Evolutionary conservation across 2,797 vertebrate species (phyloP).

Genomic region (Chrosomus eos): DNA sequence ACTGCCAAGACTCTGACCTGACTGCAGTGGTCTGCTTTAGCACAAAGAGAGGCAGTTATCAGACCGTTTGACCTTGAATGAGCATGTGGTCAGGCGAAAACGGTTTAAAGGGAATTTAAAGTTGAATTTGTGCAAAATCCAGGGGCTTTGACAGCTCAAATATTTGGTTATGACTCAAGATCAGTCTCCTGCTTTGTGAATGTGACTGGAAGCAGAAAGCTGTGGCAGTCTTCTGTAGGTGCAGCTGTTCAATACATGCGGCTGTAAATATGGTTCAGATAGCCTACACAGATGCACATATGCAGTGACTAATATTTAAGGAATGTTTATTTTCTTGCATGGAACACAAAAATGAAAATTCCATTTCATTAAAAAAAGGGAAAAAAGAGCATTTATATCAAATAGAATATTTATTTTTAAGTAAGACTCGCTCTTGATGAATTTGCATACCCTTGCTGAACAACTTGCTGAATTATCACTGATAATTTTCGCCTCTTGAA

Average conservation of each 20-base stretch:
- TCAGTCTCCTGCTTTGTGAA: conserved; percentile 21
- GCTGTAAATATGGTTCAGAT: not conserved
- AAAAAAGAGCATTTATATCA: not conserved
- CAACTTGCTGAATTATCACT: not conserved
- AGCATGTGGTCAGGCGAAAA: conserved; percentile 9
- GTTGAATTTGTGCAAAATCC: conserved; percentile 3
- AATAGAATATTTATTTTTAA: not conserved
- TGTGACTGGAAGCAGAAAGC: conserved; percentile 20
- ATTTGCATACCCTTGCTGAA: not conserved
- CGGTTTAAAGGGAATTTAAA: conserved; percentile 16
- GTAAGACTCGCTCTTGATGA: not conserved
- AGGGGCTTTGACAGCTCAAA: conserved; percentile 1
- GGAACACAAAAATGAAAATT: no score
- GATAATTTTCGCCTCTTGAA: not conserved
- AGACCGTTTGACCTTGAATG: conserved; percentile 36
- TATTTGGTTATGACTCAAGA: not conserved
- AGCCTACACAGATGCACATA: not conserved
- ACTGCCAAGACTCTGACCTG: not conserved
- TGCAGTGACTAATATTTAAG: not conserved
- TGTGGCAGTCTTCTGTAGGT: not conserved
- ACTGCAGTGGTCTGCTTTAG: conserved; percentile 3
- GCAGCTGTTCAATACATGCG: not conserved
- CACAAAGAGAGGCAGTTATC: not conserved
- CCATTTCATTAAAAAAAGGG: not conserved
- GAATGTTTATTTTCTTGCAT: not conserved